A percentile compares a stretch with the other conserved stretches of the same genome.
These are phyloP conservation scores for Ageneiosus marmoratus DNA, from an alignment of 2,113 vertebrate species.

Conservation along the genomic window DNA sequence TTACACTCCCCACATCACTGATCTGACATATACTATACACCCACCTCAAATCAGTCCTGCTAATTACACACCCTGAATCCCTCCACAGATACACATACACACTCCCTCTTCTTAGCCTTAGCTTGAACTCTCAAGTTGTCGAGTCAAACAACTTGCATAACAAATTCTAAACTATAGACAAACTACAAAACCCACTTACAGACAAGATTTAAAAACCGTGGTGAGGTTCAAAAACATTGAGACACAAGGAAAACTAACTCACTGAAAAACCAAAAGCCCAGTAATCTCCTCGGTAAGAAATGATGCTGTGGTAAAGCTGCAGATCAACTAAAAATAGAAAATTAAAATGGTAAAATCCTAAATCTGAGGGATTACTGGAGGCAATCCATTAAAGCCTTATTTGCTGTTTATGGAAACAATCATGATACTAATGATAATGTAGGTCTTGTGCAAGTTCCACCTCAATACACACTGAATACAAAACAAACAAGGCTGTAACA, in stretches of 20 bases:
- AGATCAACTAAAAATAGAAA: not conserved
- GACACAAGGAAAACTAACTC: not conserved
- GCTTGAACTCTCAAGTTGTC: not conserved
- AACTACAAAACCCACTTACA: not conserved
- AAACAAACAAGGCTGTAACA: not conserved
- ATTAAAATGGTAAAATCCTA: slow-evolving; percentile 21
- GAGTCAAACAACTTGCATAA: not conserved
- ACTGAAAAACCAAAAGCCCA: not conserved
- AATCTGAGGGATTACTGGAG: slow-evolving; percentile 34
- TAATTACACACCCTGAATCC: not conserved
- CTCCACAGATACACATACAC: not conserved
- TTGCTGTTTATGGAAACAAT: slow-evolving; percentile 19
- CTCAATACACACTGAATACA: not conserved
- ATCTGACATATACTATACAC: not conserved
- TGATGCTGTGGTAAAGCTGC: not conserved
- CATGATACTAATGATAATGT: slow-evolving; percentile 28
- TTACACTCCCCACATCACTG: not conserved
- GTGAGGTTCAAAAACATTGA: not conserved
- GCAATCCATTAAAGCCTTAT: slow-evolving; percentile 28
- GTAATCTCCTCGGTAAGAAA: not conserved
- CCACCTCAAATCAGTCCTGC: not conserved
- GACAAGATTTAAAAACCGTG: not conserved
- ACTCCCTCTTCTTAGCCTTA: not conserved
- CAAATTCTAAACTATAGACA: not conserved
- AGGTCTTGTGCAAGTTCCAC: slow-evolving; percentile 3